A percentile compares a stretch with the other conserved stretches of the same genome.
Conservation (phyloP, 2,888 invertebrate species). For the Lochmaea crataegi region DNA sequence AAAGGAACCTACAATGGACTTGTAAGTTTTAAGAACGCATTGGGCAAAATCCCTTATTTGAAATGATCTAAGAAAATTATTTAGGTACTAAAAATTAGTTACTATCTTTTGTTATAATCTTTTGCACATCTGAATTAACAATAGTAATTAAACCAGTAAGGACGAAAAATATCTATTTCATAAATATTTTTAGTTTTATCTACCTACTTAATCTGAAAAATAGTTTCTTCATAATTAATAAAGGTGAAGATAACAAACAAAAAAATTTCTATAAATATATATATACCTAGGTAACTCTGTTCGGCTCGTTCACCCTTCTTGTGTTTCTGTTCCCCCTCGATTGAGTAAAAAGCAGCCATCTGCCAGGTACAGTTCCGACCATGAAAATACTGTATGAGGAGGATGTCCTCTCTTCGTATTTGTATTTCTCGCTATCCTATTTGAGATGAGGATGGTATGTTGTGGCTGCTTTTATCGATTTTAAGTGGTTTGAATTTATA, state of each 20-base stretch:
- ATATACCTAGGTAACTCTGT: slow-evolving; percentile 9
- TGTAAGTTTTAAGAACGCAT: neutral
- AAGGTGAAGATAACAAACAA: neutral
- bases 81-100: no score
- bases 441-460: slow-evolving; percentile 11
- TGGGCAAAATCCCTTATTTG: no score
- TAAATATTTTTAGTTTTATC: neutral
- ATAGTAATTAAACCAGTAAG: no score
- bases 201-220: neutral
- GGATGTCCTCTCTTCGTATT: slow-evolving; percentile 22
- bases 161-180: neutral
- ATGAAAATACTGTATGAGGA: slow-evolving; percentile 29
- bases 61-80: no score
- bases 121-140: no score
- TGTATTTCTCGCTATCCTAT: slow-evolving; percentile 16
- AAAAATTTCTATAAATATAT: slow-evolving; percentile 14
- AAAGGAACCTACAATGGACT: slow-evolving; percentile 16
- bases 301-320: slow-evolving; percentile 36
- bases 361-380: slow-evolving; percentile 39
- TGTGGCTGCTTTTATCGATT: slow-evolving; percentile 21
- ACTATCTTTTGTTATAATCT: no score
- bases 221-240: neutral
- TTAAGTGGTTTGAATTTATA: slow-evolving; percentile 14
- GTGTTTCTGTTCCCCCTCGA: slow-evolving; percentile 40
- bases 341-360: slow-evolving; percentile 42